Percentiles rank a stretch among this genome's conserved stretches.
These are phyloP conservation scores for Onychomys arenicola DNA, from an alignment of 2,797 vertebrate species.

Conservation along the genomic window DNA sequence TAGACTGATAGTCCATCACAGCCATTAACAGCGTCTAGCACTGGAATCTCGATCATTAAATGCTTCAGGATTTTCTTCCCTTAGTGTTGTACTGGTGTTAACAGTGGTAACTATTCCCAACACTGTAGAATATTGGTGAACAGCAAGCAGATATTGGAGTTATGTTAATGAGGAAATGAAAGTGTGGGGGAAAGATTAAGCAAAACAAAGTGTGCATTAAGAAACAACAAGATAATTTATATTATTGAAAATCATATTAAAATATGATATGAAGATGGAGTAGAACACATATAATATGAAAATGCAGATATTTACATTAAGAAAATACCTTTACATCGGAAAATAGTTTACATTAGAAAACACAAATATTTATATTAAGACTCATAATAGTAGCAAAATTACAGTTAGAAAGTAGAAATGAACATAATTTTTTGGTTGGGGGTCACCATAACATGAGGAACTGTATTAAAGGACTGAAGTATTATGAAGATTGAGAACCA, in stretches of 20 bases:
- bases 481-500: not conserved
- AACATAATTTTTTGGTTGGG: not conserved
- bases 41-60: not conserved
- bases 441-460: not conserved
- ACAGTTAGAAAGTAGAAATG: not conserved
- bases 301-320: not conserved
- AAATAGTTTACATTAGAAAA: not conserved
- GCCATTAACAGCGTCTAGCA: not conserved
- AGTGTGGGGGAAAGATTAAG: not conserved
- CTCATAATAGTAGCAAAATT: not conserved
- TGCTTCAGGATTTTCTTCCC: not conserved
- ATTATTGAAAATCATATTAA: not conserved
- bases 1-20: not conserved
- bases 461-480: not conserved
- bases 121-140: not conserved
- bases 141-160: not conserved
- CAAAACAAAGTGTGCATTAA: not conserved
- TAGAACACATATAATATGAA: not conserved
- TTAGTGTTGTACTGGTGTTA: not conserved
- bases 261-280: not conserved
- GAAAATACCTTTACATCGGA: not conserved
- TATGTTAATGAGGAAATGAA: not conserved
- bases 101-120: not conserved
- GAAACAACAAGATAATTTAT: not conserved
- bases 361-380: not conserved